Conservation (phyloP, 1,140 invertebrate genomes). For the Agraylea sexmaculata region DNA sequence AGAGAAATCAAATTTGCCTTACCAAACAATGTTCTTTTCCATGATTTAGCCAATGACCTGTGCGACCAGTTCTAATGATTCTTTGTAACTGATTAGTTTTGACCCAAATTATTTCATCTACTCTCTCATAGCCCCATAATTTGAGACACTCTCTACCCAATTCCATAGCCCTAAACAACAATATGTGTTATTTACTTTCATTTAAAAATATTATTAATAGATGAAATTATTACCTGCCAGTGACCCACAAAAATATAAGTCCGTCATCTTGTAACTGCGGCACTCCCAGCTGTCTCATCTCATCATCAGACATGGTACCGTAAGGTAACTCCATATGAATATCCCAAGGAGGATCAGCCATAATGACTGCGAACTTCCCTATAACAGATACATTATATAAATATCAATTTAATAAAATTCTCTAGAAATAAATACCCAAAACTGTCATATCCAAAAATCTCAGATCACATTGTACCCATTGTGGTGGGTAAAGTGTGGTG, state of each 20-base stretch:
- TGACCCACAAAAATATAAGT: slow-evolving; percentile 95
- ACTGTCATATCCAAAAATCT: slow-evolving; percentile 92
- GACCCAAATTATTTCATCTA: slow-evolving; percentile 98
- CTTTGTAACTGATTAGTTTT: slow-evolving; percentile 97
- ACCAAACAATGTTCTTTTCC: slow-evolving; percentile 97
- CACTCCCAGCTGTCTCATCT: slow-evolving; percentile 91
- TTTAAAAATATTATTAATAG: neutral
- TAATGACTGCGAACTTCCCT: slow-evolving; percentile 85
- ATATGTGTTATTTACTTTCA: neutral
- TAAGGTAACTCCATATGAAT: slow-evolving; percentile 98
- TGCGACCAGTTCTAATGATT: slow-evolving; percentile 91
- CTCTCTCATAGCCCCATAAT: slow-evolving; percentile 90
- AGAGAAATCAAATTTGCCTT: slow-evolving; percentile 13
- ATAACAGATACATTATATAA: neutral
- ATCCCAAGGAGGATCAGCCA: slow-evolving; percentile 96
- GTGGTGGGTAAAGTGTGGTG: slow-evolving; percentile 69
- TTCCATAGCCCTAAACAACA: slow-evolving; percentile 80
- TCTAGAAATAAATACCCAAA: slow-evolving; percentile 46
- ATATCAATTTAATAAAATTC: slow-evolving; percentile 3
- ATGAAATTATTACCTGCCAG: slow-evolving; percentile 52
- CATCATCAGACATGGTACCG: slow-evolving; percentile 98
- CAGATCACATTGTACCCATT: slow-evolving; percentile 97
- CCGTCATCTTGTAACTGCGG: slow-evolving; percentile 88
- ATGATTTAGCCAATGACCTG: slow-evolving; percentile 97
- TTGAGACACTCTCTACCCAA: slow-evolving; percentile 85